Conservation (phyloP, 2,888 invertebrate genomes). For the Shargacucullia verbasci region DNA sequence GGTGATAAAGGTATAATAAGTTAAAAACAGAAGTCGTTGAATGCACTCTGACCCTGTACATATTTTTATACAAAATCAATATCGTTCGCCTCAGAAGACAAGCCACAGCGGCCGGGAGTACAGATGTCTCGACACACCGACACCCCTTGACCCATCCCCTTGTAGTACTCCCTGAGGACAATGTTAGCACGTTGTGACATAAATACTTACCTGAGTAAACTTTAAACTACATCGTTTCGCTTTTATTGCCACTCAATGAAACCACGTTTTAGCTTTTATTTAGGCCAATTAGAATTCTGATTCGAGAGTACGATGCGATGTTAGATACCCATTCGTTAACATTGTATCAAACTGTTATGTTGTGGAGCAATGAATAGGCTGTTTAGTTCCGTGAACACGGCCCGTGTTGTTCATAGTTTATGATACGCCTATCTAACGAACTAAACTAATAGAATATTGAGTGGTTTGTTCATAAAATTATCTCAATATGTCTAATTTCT, state of each 20-base stretch:
- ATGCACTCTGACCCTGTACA: slow-evolving; percentile 42
- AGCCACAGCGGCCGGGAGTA: slow-evolving; percentile 68
- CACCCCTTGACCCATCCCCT: slow-evolving; percentile 76
- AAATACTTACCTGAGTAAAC: slow-evolving; percentile 82
- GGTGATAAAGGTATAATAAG: slow-evolving; percentile 23
- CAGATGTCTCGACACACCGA: slow-evolving; percentile 68
- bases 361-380: slow-evolving; percentile 36
- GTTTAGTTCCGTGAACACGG: slow-evolving; percentile 30
- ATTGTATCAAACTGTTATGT: slow-evolving; percentile 20
- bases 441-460: no score
- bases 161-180: slow-evolving; percentile 72
- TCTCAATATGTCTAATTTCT: no score
- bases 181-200: slow-evolving; percentile 81
- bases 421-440: slow-evolving; percentile 1
- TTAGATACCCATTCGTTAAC: slow-evolving; percentile 38
- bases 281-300: slow-evolving; percentile 59
- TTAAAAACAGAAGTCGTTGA: slow-evolving; percentile 18
- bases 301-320: slow-evolving; percentile 44
- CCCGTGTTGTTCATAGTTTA: slow-evolving; percentile 29
- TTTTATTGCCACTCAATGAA: slow-evolving; percentile 72
- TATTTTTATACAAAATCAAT: slow-evolving; percentile 74
- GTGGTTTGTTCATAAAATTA: no score
- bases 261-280: slow-evolving; percentile 61
- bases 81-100: slow-evolving; percentile 69
- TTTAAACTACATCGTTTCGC: slow-evolving; percentile 77